phyloP scores from a whole-genome alignment of 2,113 vertebrate species.

The Carassius gibelio region DNA sequence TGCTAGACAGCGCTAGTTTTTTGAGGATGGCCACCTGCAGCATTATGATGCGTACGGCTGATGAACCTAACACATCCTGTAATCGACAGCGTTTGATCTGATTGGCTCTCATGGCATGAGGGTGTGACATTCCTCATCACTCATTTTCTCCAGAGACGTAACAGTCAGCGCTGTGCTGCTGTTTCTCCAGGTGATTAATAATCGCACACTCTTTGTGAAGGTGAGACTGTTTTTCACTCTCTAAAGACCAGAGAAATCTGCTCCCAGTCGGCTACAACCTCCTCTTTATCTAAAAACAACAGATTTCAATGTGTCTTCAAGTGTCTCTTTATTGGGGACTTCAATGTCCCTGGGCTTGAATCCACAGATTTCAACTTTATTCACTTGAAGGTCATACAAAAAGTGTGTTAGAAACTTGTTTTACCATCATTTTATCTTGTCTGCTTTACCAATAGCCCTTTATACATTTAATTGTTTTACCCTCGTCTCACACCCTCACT shows the following conservation, averaged over 20 bases:
- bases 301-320: neutral
- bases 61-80: neutral
- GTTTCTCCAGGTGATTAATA: neutral
- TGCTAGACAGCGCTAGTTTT: neutral
- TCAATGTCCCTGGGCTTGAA: neutral
- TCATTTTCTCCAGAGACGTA: neutral
- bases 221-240: slow-evolving; percentile 40
- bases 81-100: neutral
- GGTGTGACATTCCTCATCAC: neutral
- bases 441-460: neutral
- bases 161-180: slow-evolving; percentile 1
- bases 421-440: neutral
- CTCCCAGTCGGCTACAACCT: slow-evolving; percentile 15
- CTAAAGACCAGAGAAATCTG: slow-evolving; percentile 30
- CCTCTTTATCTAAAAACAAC: slow-evolving; percentile 26
- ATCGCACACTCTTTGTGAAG: neutral
- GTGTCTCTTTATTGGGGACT: neutral
- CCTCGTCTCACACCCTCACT: neutral
- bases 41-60: neutral
- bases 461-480: neutral
- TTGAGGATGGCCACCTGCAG: too few species aligned
- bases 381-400: neutral
- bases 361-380: neutral
- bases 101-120: neutral
- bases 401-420: neutral